Conservation (phyloP, 2,113 vertebrate species). For the Phocoena phocoena region DNA sequence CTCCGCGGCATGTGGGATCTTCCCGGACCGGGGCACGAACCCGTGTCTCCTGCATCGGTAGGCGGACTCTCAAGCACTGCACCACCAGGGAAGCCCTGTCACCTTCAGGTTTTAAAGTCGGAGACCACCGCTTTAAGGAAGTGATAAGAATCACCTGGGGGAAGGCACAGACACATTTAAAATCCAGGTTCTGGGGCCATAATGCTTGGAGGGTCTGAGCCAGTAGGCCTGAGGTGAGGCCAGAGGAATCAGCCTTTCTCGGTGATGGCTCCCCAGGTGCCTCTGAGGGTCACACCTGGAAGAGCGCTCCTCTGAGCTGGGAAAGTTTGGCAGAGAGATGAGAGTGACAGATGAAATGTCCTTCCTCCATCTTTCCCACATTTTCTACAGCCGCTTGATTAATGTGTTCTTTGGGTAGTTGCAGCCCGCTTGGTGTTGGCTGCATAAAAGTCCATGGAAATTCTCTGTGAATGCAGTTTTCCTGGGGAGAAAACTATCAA, state of each 20-base stretch:
- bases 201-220: background rate
- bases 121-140: background rate
- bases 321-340: background rate
- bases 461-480: background rate
- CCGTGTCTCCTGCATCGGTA: no score
- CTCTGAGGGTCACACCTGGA: background rate
- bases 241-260: background rate
- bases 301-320: fast-evolving
- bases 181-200: background rate
- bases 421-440: background rate
- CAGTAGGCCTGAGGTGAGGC: background rate
- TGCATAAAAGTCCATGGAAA: fast-evolving
- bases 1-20: no score
- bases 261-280: fast-evolving
- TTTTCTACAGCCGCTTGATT: background rate
- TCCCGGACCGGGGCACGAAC: no score
- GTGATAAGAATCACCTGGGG: background rate
- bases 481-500: background rate
- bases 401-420: background rate
- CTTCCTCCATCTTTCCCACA: background rate
- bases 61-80: no score
- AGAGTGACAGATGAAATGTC: background rate
- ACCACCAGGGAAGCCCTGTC: no score
- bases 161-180: background rate
- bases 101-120: no score